These are phyloP conservation scores for Odontesthes bonariensis DNA, from an alignment of 2,113 vertebrate genomes.

Conservation along the genomic window DNA sequence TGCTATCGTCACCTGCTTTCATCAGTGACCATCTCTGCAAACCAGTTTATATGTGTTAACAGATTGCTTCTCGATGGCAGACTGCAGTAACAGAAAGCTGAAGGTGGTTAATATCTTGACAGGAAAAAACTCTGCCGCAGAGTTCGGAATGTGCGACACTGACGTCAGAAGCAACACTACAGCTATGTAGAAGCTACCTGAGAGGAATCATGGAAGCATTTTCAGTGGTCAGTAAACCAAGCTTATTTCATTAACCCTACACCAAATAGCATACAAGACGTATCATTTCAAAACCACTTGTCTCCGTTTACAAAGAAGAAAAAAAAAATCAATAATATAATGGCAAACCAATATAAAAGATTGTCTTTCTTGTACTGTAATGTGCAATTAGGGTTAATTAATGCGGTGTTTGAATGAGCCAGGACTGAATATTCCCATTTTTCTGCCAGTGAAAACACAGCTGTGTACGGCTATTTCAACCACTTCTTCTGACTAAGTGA, in stretches of 20 bases:
- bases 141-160: no score
- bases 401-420: slow-evolving; percentile 40
- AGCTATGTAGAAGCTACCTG: no score
- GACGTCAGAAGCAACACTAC: no score
- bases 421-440: slow-evolving; percentile 33
- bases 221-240: no score
- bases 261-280: no score
- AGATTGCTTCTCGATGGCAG: neutral
- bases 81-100: no score
- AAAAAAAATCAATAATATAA: slow-evolving; percentile 5
- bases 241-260: no score
- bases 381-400: slow-evolving; percentile 39
- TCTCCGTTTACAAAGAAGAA: neutral
- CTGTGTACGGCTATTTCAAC: slow-evolving; percentile 21
- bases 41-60: neutral
- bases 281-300: neutral
- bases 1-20: neutral
- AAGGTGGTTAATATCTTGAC: no score
- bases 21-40: neutral
- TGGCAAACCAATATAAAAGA: slow-evolving; percentile 5
- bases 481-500: slow-evolving; percentile 30
- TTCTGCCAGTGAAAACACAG: slow-evolving; percentile 40
- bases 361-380: slow-evolving; percentile 18
- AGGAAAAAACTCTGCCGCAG: no score
- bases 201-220: no score